phyloP scores from a whole-genome alignment of 2,888 invertebrate genomes.

The Yponomeuta plumbellus region DNA sequence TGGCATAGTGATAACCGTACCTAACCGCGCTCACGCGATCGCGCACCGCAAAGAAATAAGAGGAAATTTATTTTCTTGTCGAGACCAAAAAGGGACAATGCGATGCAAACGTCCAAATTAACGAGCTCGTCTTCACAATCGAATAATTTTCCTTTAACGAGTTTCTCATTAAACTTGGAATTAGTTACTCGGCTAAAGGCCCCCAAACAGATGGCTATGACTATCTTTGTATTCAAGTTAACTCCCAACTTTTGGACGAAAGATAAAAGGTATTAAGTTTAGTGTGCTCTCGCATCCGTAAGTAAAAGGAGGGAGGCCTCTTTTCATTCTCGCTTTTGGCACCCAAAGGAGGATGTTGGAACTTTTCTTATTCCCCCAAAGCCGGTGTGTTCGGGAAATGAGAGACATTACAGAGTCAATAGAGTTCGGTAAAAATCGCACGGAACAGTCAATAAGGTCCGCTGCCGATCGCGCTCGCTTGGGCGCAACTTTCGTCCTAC shows the following conservation, averaged over 20 bases:
- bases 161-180: constrained; percentile 67
- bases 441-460: constrained; percentile 62
- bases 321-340: constrained; percentile 54
- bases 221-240: constrained; percentile 63
- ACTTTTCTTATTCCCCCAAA: constrained; percentile 68
- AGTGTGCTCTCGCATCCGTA: constrained; percentile 44
- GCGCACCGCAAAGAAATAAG: neutral
- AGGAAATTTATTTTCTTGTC: constrained; percentile 32
- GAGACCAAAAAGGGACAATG: constrained; percentile 36
- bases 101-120: constrained; percentile 37
- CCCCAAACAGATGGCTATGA: constrained; percentile 57
- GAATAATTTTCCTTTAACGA: constrained; percentile 56
- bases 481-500: constrained; percentile 40
- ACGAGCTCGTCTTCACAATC: constrained; percentile 51
- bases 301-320: constrained; percentile 43
- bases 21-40: constrained; percentile 14
- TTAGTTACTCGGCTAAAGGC: constrained; percentile 52
- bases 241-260: constrained; percentile 59
- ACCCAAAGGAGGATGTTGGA: constrained; percentile 45
- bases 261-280: constrained; percentile 71
- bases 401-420: constrained; percentile 71
- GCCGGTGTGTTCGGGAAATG: constrained; percentile 67
- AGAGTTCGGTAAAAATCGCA: constrained; percentile 57
- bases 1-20: constrained; percentile 25
- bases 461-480: constrained; percentile 55